Evolutionary conservation across 1,140 invertebrate genomes (phyloP), one percentile per base, ranked within the genome.

Genomic region (Drosophila nannoptera): DNA sequence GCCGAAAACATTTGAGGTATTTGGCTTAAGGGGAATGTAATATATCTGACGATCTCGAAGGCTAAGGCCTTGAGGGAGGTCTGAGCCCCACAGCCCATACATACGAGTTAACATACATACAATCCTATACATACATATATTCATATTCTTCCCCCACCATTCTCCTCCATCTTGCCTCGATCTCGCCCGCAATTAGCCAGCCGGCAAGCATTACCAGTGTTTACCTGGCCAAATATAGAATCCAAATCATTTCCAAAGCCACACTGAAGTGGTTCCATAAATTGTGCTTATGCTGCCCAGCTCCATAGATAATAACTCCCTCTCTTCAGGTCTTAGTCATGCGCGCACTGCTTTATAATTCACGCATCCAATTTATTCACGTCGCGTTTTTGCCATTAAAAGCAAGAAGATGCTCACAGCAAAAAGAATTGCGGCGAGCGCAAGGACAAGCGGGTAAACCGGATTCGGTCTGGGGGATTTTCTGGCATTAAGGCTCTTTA

Each of bases 321-420:
- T 8, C 29, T 35, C 29, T 54, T 14, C 11, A 49, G 53, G 40
- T 77, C 64, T 82, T 76, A 80, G 58, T 80, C 80, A 84, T 72
- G 59, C 52, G 33, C 58, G 33, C 40, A 45, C 32, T 36, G 22
- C 22, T 22, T 38, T 53, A 75, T 67, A 73, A 78, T 76, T 84
- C 76, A 78, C 46, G 43, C 71, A 66, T 72, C 75, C 72, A 84
- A 76, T 84, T 84, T 80, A 80, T 84, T 76, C 80, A 84, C 66
- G 73, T 74, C 80, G 69, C 77, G 80, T 80, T 40, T 58, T 11
- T 52, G 46, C 48, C 69, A 73, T 76, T 65, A 76, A 76, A 84
- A 48, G 36, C 43, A 68, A 65, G 35, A 63, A 60, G 62, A 42
- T 35, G 9, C 48, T 7, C 32, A 49, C 35, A 60, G 38, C 46